These are phyloP conservation scores for Tragelaphus scriptus DNA, from an alignment of 2,113 vertebrate species.

Conservation along the genomic window DNA sequence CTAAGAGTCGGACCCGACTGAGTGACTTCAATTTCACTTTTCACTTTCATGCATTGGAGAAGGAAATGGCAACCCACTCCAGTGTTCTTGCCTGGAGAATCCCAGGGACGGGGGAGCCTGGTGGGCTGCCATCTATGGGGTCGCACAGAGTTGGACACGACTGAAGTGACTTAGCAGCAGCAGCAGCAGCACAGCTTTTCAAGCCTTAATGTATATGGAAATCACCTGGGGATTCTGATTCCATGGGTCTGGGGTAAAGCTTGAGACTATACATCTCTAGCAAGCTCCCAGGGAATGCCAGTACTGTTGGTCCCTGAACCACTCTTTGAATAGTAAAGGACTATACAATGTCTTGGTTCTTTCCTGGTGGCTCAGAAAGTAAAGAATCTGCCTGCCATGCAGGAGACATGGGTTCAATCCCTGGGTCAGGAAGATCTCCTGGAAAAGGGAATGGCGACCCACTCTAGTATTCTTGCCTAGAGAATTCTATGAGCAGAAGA, in stretches of 20 bases:
- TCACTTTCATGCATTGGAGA: too few relatives aligned
- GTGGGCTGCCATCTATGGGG: too few relatives aligned
- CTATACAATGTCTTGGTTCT: not conserved
- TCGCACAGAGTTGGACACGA: too few relatives aligned
- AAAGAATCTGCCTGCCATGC: not conserved
- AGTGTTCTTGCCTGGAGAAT: too few relatives aligned
- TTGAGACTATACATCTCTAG: not conserved
- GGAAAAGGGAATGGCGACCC: not conserved
- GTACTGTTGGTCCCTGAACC: not conserved
- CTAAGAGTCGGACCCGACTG: too few relatives aligned
- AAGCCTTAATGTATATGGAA: not conserved
- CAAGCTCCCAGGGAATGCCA: not conserved
- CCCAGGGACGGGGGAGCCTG: too few relatives aligned
- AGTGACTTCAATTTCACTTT: too few relatives aligned
- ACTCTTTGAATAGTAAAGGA: not conserved
- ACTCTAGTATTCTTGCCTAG: not conserved
- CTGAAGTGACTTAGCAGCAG: too few relatives aligned
- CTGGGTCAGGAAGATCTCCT: not conserved
- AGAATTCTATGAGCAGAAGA: not conserved
- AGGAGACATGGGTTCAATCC: not conserved
- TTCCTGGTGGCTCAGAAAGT: not conserved
- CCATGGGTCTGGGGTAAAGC: not conserved
- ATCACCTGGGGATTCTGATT: not conserved
- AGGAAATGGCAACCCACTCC: too few relatives aligned
- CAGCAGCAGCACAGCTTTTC: not conserved